Evolutionary conservation across 2,888 invertebrate species (phyloP), one percentile per base, ranked within the genome.

Genomic region (Limnephilus lunatus): DNA sequence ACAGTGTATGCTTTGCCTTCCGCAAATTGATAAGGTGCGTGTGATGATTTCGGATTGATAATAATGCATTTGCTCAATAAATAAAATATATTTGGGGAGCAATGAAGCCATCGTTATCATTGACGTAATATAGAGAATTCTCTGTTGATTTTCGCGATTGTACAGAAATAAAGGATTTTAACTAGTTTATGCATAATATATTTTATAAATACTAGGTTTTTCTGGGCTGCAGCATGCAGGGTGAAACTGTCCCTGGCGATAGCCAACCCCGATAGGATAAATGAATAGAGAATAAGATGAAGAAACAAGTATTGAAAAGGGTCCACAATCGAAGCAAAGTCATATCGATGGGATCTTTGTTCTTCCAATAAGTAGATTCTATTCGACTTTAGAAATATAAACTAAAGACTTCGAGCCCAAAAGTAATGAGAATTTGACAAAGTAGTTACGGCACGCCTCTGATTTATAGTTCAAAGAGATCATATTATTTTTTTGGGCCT

Each of bases 11-110:
- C 7, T 68, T 68, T 68, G n/a, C 68, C 68, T 68, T 68, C 25
- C 68, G 68, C 68, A 68, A 68, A 68, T 68, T 68, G 68, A 68
- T 68, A 68, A 68, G 68, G 68, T 68, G 68, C 68, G 68, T 68
- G 68, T 68, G 68, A 68, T 68, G 68, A 68, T 25, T 25, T 68
- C 25, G 68, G n/a, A 2, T 68, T 9, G 68, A 68, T 68, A 68
- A 68, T 25, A 68, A 68, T 68, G 68, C 68, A 68, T 68, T 68
- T n/a, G 9, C 68, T 68, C 68, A 82, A 39, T 39, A 39, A 32
- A 82, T 31, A 31, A 82, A 82, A 82, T 31, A 82, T 19, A 82
- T 82, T 82, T 82, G 32, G 32, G 32, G 32, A 2, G 30, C 25
- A 25, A 25, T 25, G 68, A 68, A 68, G 68, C 25, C 25, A 68